Base-by-base conservation (phyloP, 2,797 vertebrate genomes). In the Pseudochirops corinnae region DNA sequence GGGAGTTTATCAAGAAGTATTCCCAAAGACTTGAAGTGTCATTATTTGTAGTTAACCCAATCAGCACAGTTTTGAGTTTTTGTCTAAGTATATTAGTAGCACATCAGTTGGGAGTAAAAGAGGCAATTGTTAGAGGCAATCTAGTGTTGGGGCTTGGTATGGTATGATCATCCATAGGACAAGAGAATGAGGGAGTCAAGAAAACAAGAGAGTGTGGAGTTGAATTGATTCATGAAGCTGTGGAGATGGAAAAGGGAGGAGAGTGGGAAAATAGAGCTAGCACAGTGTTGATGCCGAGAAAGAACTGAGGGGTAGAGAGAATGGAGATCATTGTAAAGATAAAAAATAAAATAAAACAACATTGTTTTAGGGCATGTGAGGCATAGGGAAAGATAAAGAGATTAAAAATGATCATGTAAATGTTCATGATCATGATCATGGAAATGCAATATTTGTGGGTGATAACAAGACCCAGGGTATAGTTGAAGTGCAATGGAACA, bases 41-140 rank as follows among this genome's bases (percentile, higher is more conserved):
- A 14, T 62, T 96, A 91, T 90, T 97, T 98, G n/a, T 56, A 46
- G 95, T 92, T 46, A 96, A 57, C n/a, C 56, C 95, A 95, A 56
- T 91, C 53, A 50, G 55, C 91, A 26, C 39, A 57, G 55, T 74
- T 90, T 46, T 92, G 0, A 28, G 12, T n/a, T 52, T 58, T 82
- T 7, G 0, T 46, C 74, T 24, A 46, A 24, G 39, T 82, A 39
- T 82, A 21, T 82, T 82, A 82, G 24, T 82, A 46, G 39, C 21
- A 82, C 74, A 46, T 82, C 21, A 26, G 46, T 82, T 46, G 39
- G 74, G 74, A 82, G 7, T 21, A 82, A 26, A 82, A 16, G 21
- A 82, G 39, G 7, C 74, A 82, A 74, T 46, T 82, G 39, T 26
- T 46, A 46, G n/a, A 39, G 18, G 74, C 26, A 26, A 24, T 82